A percentile compares a stretch with the other conserved stretches of the same genome.
These are phyloP conservation scores for Lathronympha strigana DNA, from an alignment of 2,888 invertebrate genomes.

Conservation along the genomic window DNA sequence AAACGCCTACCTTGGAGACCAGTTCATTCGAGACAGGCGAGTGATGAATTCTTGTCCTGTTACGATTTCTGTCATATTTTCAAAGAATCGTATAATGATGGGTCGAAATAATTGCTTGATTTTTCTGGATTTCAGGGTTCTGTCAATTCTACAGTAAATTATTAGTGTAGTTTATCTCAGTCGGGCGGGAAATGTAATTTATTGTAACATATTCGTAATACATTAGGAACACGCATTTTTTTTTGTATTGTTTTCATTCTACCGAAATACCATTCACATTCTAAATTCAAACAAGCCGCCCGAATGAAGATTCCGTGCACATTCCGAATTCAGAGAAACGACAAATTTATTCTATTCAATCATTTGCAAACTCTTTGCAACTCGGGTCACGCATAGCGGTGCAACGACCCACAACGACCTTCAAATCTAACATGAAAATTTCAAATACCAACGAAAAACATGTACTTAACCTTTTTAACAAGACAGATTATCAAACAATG, in stretches of 20 bases:
- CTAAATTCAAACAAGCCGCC: conserved; percentile 17
- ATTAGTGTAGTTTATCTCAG: too few relatives aligned
- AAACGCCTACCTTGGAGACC: conserved; percentile 5
- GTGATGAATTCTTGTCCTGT: background rate
- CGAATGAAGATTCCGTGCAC: conserved; percentile 8
- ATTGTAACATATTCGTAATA: conserved; percentile 4
- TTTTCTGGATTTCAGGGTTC: background rate
- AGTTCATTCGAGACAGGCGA: conserved; percentile 7
- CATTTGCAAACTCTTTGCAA: conserved; percentile 34
- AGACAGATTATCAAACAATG: background rate
- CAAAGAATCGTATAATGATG: background rate
- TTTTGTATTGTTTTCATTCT: background rate
- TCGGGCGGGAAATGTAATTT: conserved; percentile 3
- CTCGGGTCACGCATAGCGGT: conserved; percentile 34
- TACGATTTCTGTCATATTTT: background rate
- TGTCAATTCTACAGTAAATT: too few relatives aligned
- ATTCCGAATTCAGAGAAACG: conserved; percentile 36
- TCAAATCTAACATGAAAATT: background rate
- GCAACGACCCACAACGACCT: conserved; percentile 21
- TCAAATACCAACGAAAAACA: background rate
- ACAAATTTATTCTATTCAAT: conserved; percentile 32
- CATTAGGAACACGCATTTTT: background rate
- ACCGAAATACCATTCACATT: conserved; percentile 28
- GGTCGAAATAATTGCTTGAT: background rate
- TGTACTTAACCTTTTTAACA: background rate